These are phyloP conservation scores for Xestia ashworthii DNA, from an alignment of 2,888 invertebrate genomes.

Conservation along the genomic window DNA sequence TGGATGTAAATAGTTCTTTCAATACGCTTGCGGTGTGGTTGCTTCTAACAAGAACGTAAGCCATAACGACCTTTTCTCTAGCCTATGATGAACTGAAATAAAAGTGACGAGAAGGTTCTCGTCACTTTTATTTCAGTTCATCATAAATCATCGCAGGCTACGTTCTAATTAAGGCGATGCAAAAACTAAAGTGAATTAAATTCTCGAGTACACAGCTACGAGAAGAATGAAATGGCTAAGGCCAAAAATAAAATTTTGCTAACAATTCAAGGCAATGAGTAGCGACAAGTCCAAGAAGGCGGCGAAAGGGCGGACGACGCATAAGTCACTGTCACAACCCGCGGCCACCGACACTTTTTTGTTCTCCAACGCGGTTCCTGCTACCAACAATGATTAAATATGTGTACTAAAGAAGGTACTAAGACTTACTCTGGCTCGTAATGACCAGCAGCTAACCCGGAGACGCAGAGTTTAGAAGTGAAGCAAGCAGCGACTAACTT, in stretches of 20 bases:
- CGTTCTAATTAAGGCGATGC: conserved; percentile 40
- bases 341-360: conserved; percentile 81
- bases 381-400: conserved; percentile 80
- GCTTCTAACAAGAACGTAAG: conserved; percentile 1
- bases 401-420: conserved; percentile 50
- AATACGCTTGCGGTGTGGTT: conserved; percentile 13
- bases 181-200: conserved; percentile 47
- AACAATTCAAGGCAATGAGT: conserved; percentile 81
- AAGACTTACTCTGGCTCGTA: conserved; percentile 51
- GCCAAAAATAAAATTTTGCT: conserved; percentile 74
- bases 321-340: conserved; percentile 88
- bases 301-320: conserved; percentile 82
- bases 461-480: conserved; percentile 32
- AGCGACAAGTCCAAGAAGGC: conserved; percentile 82
- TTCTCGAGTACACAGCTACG: conserved; percentile 18
- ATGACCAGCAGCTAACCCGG: conserved; percentile 46
- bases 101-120: too few species aligned
- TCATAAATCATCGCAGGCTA: conserved; percentile 24
- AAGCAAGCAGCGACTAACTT: conserved; percentile 33
- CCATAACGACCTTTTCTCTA: conserved; percentile 9
- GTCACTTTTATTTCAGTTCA: conserved; percentile 26
- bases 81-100: too few species aligned
- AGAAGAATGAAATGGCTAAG: conserved; percentile 53
- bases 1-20: conserved; percentile 30
- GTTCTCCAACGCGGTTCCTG: conserved; percentile 78